These are phyloP conservation scores for Anthonomus grandis DNA, from an alignment of 1,140 invertebrate species.

Conservation along the genomic window DNA sequence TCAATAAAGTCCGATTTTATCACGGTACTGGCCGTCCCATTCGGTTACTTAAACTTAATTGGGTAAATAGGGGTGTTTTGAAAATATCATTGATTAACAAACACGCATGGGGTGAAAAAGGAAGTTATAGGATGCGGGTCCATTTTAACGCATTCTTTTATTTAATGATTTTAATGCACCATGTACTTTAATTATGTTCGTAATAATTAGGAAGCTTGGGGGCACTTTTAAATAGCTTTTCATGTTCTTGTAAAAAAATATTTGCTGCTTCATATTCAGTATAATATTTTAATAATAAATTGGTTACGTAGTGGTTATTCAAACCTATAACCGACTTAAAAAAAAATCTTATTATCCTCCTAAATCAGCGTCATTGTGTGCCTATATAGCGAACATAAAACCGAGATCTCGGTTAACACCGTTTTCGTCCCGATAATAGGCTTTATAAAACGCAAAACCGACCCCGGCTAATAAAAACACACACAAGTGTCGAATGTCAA, in stretches of 20 bases:
- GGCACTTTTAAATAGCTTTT: too few relatives aligned
- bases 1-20: too few relatives aligned
- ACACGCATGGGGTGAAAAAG: constrained; percentile 18
- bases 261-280: too few relatives aligned
- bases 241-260: too few relatives aligned
- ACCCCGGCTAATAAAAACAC: constrained; percentile 30
- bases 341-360: background rate
- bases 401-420: background rate
- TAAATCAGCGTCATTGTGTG: background rate
- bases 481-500: constrained; percentile 35
- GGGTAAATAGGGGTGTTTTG: constrained; percentile 27
- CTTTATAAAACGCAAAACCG: constrained; percentile 22
- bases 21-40: constrained; percentile 9
- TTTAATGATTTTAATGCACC: constrained; percentile 21
- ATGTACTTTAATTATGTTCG: constrained; percentile 26
- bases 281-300: too few relatives aligned
- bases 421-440: constrained; percentile 4
- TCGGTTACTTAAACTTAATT: constrained; percentile 20
- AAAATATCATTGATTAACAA: constrained; percentile 26
- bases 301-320: background rate
- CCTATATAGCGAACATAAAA: background rate
- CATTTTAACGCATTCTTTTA: constrained; percentile 23
- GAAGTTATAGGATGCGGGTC: constrained; percentile 19
- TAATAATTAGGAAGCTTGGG: constrained; percentile 18
- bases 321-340: background rate